Evolutionary conservation across 2,888 invertebrate species (phyloP).

Genomic region (Gryllus longicercus): DNA sequence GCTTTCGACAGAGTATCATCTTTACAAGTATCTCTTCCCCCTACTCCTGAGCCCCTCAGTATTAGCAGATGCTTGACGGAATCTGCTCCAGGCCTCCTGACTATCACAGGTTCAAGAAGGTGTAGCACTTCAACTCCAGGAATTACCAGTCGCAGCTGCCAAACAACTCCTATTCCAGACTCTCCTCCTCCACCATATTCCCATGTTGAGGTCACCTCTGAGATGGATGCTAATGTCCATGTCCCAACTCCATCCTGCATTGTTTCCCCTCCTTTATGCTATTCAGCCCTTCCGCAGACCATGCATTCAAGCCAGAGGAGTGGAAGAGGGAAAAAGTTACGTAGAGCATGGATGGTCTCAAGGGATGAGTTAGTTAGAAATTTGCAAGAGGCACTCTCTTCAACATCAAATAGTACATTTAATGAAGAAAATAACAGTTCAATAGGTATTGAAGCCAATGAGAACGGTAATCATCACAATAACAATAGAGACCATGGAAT

Average conservation of each 20-base stretch:
- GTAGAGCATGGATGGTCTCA: background rate
- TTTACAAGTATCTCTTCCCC: constrained; percentile 11
- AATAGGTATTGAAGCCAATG: no score
- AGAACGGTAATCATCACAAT: no score
- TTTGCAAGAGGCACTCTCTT: background rate
- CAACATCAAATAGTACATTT: background rate
- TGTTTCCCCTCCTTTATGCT: background rate
- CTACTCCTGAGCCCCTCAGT: background rate
- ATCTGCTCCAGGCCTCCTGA: constrained; percentile 24
- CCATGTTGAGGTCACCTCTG: background rate
- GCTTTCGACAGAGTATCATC: background rate
- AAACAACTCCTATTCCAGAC: constrained; percentile 39
- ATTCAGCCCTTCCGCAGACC: background rate
- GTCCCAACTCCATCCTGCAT: background rate
- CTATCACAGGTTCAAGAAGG: constrained; percentile 24
- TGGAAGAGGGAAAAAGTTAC: background rate
- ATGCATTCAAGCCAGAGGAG: background rate
- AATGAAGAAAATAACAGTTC: no score
- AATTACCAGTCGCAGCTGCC: constrained; percentile 37
- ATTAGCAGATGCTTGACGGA: background rate
- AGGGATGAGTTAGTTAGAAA: background rate
- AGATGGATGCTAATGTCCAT: background rate
- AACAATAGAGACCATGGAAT: background rate
- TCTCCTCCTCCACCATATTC: constrained; percentile 41
- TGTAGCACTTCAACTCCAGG: constrained; percentile 35